Evolutionary conservation across 2,113 vertebrate genomes (phyloP), one percentile per base, ranked within the genome.

Genomic region (Vidua macroura): DNA sequence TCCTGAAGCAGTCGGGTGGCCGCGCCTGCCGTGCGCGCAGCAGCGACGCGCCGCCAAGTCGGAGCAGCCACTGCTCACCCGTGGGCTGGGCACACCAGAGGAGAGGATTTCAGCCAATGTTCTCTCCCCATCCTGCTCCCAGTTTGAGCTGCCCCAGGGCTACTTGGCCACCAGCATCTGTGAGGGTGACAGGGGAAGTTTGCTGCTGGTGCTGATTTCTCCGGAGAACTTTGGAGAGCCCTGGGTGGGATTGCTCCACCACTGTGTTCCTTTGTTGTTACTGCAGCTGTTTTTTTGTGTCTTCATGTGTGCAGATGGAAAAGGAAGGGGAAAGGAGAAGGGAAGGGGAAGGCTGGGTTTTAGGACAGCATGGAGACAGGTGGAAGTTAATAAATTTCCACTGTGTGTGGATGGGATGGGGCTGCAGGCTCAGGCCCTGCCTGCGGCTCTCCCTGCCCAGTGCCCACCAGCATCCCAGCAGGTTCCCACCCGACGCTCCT

Each of bases 21-120:
- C 2, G 14, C 2, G 16, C 23, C 30, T 41, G 24, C 53, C 0
- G 1, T 1, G 22, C 2, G 74, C 0, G 1, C 53, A n/a, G 31
- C 78, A 18, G 59, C 72, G 16, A 9, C 5, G 18, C 5, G 15
- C 41, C 23, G 18, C 63, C 55, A 53, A 53, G 66, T 2, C 2
- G 2, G 35, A 46, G 35, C 77, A 25, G 35, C 21, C 18, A 1
- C n/a, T 64, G 33, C 62, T 75, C 46, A 1, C 41, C 82, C 24
- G 3, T 1, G 10, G 33, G 66, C 84, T 23, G 59, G 28, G 44
- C 77, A 22, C 25, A 0, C 4, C 7, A 28, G 7, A 63, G 25
- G 58, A 55, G 25, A 44, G 13, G 21, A 19, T 44, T 48, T 7
- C 13, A 12, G 46, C n/a, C 6, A 5, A 1, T 10, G 37, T 41